Evolutionary conservation across 2,797 vertebrate genomes (phyloP).

Genomic region (Cyclopterus lumpus): DNA sequence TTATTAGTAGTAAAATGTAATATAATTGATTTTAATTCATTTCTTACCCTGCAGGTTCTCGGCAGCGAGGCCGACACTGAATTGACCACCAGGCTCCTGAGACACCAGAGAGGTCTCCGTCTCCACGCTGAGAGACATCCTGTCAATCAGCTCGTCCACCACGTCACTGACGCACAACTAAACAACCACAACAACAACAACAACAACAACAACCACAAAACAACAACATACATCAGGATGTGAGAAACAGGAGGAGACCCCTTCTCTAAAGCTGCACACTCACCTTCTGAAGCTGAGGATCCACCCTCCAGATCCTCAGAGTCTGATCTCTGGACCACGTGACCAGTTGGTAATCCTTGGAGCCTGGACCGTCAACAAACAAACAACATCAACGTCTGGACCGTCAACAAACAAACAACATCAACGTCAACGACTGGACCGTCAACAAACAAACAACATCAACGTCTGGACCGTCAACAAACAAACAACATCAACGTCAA

Average conservation of each 20-base stretch:
- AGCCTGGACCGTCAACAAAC: constrained; percentile 78
- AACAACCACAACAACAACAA: background rate
- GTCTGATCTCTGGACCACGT: constrained; percentile 99
- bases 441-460: too few relatives aligned
- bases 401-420: too few relatives aligned
- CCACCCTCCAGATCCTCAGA: constrained; percentile 96
- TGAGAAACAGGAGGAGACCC: background rate
- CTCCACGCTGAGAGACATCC: constrained; percentile 88
- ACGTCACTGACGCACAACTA: constrained; percentile 93
- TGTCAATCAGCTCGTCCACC: constrained; percentile 92
- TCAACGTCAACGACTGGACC: too few relatives aligned
- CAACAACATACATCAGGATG: background rate
- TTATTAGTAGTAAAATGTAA: too few relatives aligned
- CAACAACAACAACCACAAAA: constrained; percentile 3
- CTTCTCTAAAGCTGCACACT: background rate
- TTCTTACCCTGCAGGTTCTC: constrained; percentile 81
- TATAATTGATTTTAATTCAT: too few relatives aligned
- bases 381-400: background rate
- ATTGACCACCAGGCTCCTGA: constrained; percentile 87
- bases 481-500: too few relatives aligned
- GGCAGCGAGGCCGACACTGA: constrained; percentile 73
- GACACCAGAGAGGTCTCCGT: constrained; percentile 87
- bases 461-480: too few relatives aligned
- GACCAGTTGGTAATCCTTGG: constrained; percentile 95
- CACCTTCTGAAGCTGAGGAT: constrained; percentile 96